phyloP scores from a whole-genome alignment of 2,113 vertebrate species.

The Ageneiosus marmoratus region DNA sequence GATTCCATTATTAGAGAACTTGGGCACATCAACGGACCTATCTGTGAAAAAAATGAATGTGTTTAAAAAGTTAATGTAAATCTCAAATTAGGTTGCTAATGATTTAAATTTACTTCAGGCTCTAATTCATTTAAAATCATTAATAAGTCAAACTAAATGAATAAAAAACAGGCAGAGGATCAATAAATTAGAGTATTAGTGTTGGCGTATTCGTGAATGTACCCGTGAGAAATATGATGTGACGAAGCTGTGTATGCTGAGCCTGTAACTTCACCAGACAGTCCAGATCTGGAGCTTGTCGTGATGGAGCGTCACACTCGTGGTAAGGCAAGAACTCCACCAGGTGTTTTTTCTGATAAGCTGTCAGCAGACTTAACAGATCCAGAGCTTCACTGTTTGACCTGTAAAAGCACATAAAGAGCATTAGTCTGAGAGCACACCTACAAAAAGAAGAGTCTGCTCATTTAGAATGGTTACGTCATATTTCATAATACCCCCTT shows the following conservation, averaged over 20 bases:
- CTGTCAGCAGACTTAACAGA: slow-evolving; percentile 84
- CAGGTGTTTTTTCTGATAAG: slow-evolving; percentile 89
- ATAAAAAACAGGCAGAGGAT: neutral
- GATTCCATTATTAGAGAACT: slow-evolving; percentile 84
- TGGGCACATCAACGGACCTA: slow-evolving; percentile 78
- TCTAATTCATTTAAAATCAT: neutral
- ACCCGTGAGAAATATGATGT: slow-evolving; percentile 93
- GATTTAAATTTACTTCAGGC: too few relatives aligned
- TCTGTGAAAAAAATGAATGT: slow-evolving; percentile 68
- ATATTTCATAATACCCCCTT: neutral
- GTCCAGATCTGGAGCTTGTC: slow-evolving; percentile 88
- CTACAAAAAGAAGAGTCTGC: neutral
- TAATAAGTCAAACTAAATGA: neutral
- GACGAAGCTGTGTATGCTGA: slow-evolving; percentile 89
- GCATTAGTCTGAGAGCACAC: neutral
- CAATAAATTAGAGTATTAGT: neutral
- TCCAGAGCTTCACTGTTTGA: slow-evolving; percentile 85
- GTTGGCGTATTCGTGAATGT: neutral
- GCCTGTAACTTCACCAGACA: slow-evolving; percentile 92
- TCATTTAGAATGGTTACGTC: neutral
- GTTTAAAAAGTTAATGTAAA: neutral
- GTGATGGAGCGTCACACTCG: slow-evolving; percentile 86
- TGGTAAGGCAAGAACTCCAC: slow-evolving; percentile 96
- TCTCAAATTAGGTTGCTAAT: neutral
- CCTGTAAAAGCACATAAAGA: slow-evolving; percentile 63